Percentiles rank a stretch among this genome's conserved stretches.
Evolutionary conservation across 2,888 invertebrate species (phyloP).

Genomic region (Rhagonycha lutea): DNA sequence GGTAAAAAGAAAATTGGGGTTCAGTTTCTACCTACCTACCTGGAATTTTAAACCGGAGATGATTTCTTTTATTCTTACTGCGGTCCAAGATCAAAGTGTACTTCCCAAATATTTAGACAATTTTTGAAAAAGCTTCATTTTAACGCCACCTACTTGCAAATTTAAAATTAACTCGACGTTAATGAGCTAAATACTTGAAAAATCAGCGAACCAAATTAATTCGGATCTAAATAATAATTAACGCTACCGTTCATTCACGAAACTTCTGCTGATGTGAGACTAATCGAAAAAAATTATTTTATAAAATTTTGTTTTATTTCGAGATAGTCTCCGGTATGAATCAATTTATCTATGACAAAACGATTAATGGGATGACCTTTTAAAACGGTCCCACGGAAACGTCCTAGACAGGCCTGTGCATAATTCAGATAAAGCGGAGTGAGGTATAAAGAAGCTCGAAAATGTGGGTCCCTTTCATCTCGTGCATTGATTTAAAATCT

Average conservation of each 20-base stretch:
- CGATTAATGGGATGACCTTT: not conserved
- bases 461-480: not conserved
- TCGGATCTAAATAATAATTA: not conserved
- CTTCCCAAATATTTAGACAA: not conserved
- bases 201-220: not conserved
- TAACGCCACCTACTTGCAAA: not conserved
- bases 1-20: not conserved
- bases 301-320: not conserved
- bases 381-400: slow-evolving; percentile 1
- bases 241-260: not conserved
- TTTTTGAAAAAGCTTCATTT: not conserved
- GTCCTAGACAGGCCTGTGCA: slow-evolving; percentile 1
- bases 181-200: not conserved
- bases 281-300: not conserved
- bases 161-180: not conserved
- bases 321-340: not conserved
- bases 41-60: not conserved
- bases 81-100: not conserved
- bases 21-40: not conserved
- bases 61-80: not conserved
- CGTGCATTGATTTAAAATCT: not conserved
- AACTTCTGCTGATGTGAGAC: not conserved
- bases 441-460: not conserved
- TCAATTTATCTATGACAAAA: slow-evolving; percentile 1
- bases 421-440: not conserved